These are phyloP conservation scores for Andrena trimmerana DNA, from an alignment of 2,888 invertebrate genomes.

Conservation along the genomic window DNA sequence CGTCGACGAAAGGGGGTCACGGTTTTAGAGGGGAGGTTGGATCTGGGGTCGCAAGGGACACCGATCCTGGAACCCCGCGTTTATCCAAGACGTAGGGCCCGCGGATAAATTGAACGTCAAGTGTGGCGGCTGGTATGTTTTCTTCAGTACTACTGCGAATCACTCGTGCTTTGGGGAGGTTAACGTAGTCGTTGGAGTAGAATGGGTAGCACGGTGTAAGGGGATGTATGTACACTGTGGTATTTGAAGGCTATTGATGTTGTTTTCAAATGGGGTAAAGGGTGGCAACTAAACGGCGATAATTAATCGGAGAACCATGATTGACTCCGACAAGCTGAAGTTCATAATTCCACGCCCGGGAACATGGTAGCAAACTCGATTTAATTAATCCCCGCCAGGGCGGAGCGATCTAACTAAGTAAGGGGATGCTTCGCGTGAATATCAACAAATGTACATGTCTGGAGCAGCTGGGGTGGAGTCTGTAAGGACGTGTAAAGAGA, in stretches of 20 bases:
- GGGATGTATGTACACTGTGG: too few relatives aligned
- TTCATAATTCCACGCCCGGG: conserved; percentile 15
- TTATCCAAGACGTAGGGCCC: conserved; percentile 48
- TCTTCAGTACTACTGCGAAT: neutral
- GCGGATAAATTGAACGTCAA: conserved; percentile 16
- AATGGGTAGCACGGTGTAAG: too few relatives aligned
- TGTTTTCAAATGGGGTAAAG: too few relatives aligned
- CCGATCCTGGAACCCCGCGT: conserved; percentile 28
- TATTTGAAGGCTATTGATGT: too few relatives aligned
- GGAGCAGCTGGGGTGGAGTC: neutral
- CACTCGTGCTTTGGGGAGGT: neutral
- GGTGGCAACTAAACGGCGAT: neutral
- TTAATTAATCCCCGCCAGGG: conserved; percentile 39
- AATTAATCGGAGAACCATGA: neutral
- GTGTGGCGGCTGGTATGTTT: neutral
- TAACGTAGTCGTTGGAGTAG: too few relatives aligned
- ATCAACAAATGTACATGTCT: conserved; percentile 2
- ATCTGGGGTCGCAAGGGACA: conserved; percentile 24
- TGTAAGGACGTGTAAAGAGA: neutral
- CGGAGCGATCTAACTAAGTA: neutral
- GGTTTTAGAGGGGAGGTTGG: conserved; percentile 37
- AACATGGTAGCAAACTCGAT: conserved; percentile 16
- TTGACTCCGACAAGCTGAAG: conserved; percentile 19
- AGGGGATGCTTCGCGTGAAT: neutral
- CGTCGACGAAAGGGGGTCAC: conserved; percentile 60